Evolutionary conservation across 2,797 vertebrate species (phyloP).

Genomic region (Malacoraja senta): DNA sequence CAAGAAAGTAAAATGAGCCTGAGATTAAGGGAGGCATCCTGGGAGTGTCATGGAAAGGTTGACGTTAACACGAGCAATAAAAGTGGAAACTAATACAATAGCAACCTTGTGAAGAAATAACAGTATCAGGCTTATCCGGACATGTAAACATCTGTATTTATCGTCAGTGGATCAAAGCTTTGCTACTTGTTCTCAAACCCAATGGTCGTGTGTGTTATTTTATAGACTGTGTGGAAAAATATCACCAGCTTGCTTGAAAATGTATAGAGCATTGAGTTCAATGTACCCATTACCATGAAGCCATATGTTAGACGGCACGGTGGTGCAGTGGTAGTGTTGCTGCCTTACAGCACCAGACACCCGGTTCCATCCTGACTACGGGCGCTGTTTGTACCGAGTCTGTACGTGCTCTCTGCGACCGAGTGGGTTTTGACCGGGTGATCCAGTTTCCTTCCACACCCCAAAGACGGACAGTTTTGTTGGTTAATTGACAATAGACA

Average conservation of each 20-base stretch:
- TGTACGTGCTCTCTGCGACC: too few relatives aligned
- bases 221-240: background rate
- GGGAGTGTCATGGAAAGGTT: background rate
- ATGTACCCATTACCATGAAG: background rate
- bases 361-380: too few relatives aligned
- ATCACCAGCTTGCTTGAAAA: too few relatives aligned
- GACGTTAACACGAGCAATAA: background rate
- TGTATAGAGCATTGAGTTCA: background rate
- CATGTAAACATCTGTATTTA: conserved; percentile 3
- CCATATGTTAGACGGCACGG: too few relatives aligned
- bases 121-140: background rate
- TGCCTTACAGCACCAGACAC: too few relatives aligned
- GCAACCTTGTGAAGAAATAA: conserved; percentile 15
- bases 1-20: background rate
- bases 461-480: too few relatives aligned
- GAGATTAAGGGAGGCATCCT: background rate
- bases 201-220: background rate
- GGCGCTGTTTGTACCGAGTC: too few relatives aligned
- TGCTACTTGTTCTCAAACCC: background rate
- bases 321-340: too few relatives aligned
- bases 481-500: too few relatives aligned
- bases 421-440: too few relatives aligned
- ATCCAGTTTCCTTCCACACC: too few relatives aligned
- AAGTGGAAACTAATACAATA: background rate
- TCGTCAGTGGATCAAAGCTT: background rate